Percentiles rank a stretch among this genome's conserved stretches.
These are phyloP conservation scores for Macquaria australasica DNA, from an alignment of 2,113 vertebrate species.

Conservation along the genomic window DNA sequence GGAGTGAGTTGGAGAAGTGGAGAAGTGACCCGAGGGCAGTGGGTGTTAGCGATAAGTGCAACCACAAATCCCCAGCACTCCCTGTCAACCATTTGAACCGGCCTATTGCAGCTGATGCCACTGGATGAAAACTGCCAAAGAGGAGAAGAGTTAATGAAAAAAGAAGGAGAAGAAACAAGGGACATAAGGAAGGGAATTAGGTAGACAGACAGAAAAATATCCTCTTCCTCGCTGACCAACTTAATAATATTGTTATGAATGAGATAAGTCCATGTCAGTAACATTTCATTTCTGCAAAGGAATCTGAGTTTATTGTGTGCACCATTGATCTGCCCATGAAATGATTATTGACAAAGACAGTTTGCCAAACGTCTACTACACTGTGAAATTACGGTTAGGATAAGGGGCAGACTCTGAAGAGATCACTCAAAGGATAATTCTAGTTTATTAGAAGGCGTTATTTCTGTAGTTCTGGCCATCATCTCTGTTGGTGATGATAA, in stretches of 20 bases:
- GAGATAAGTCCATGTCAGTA: conserved; percentile 10
- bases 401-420: not conserved
- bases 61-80: conserved; percentile 76
- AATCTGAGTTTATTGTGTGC: conserved; percentile 43
- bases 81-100: conserved; percentile 75
- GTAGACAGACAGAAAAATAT: conserved; percentile 18
- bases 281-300: conserved; percentile 33
- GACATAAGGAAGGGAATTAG: conserved; percentile 22
- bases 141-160: conserved; percentile 26
- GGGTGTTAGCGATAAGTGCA: conserved; percentile 75
- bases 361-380: not conserved
- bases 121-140: conserved; percentile 52
- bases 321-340: conserved; percentile 36
- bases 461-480: not conserved
- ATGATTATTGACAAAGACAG: conserved; percentile 30
- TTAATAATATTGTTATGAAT: conserved; percentile 31
- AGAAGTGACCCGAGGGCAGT: conserved; percentile 58
- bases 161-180: not conserved
- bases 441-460: not conserved
- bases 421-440: conserved; percentile 5
- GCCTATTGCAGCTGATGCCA: conserved; percentile 65
- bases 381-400: not conserved
- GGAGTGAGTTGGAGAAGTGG: conserved; percentile 49
- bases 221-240: conserved; percentile 17
- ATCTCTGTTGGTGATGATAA: not conserved